phyloP scores from a whole-genome alignment of 2,113 vertebrate species.

The Hystrix cristata region DNA sequence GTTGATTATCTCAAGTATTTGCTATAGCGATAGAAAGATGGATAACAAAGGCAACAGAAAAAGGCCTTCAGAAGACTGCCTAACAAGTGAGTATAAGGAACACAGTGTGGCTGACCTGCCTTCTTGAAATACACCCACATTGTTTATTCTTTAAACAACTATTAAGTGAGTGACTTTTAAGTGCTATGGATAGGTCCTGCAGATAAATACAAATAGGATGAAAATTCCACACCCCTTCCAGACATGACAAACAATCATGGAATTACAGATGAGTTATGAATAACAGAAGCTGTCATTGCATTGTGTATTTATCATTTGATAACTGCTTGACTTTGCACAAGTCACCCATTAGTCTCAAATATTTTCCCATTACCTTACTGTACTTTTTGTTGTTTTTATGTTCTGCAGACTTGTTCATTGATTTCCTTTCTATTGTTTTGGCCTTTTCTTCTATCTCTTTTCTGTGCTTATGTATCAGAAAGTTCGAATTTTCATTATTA shows the following conservation, averaged over 20 bases:
- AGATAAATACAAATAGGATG: not conserved
- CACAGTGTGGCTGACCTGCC: not conserved
- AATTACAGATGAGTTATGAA: not conserved
- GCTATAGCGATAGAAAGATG: not conserved
- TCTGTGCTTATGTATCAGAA: not conserved
- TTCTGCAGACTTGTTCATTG: not conserved
- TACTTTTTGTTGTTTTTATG: not conserved
- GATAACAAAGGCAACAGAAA: not conserved
- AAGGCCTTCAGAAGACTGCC: not conserved
- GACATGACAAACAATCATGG: not conserved
- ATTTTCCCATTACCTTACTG: not conserved
- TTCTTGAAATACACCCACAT: not conserved
- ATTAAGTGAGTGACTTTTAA: not conserved
- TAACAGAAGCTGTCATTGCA: not conserved
- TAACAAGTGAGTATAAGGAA: constrained; percentile 14
- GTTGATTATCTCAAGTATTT: not conserved
- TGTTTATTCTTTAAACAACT: constrained; percentile 24
- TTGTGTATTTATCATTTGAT: not conserved
- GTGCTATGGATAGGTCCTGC: not conserved
- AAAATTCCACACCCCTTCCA: not conserved
- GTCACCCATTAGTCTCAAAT: not conserved
- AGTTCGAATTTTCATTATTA: not conserved
- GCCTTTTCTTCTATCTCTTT: not conserved
- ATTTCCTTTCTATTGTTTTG: not conserved
- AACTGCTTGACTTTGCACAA: not conserved